phyloP scores from a whole-genome alignment of 2,113 vertebrate species.

The Mustela nigripes region DNA sequence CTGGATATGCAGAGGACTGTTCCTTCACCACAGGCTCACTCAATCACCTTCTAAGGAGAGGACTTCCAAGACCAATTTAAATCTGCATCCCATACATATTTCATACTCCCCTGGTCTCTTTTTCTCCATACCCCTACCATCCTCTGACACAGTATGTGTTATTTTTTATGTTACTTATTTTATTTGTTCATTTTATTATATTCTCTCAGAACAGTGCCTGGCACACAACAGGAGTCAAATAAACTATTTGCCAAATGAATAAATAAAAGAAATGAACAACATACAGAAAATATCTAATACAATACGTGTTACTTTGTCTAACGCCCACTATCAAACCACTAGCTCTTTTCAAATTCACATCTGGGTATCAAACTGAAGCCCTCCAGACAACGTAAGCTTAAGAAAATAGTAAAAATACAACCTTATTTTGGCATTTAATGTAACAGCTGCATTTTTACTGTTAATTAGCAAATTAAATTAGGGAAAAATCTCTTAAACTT shows the following conservation, averaged over 20 bases:
- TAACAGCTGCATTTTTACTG: not conserved
- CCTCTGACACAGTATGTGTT: not conserved
- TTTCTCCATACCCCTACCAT: not conserved
- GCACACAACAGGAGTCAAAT: not conserved
- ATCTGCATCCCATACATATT: not conserved
- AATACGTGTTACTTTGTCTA: slow-evolving; percentile 29
- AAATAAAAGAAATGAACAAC: not conserved
- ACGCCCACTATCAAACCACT: not conserved
- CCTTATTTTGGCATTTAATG: not conserved
- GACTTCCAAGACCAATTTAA: not conserved
- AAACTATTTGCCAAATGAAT: slow-evolving; percentile 8
- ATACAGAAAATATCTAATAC: slow-evolving; percentile 29
- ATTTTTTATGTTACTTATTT: not conserved
- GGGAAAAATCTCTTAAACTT: slow-evolving; percentile 25
- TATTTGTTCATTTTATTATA: not conserved
- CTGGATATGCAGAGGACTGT: not conserved
- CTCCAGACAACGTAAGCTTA: not conserved
- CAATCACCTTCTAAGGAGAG: not conserved
- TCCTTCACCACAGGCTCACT: not conserved
- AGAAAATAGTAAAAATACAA: not conserved
- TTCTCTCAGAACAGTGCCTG: not conserved
- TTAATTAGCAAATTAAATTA: not conserved
- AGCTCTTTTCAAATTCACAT: slow-evolving; percentile 16
- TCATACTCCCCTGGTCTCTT: not conserved
- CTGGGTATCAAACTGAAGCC: slow-evolving; percentile 17